Percentiles rank a stretch among this genome's conserved stretches.
These are phyloP conservation scores for Pyxicephalus adspersus DNA, from an alignment of 2,113 vertebrate species.

Conservation along the genomic window DNA sequence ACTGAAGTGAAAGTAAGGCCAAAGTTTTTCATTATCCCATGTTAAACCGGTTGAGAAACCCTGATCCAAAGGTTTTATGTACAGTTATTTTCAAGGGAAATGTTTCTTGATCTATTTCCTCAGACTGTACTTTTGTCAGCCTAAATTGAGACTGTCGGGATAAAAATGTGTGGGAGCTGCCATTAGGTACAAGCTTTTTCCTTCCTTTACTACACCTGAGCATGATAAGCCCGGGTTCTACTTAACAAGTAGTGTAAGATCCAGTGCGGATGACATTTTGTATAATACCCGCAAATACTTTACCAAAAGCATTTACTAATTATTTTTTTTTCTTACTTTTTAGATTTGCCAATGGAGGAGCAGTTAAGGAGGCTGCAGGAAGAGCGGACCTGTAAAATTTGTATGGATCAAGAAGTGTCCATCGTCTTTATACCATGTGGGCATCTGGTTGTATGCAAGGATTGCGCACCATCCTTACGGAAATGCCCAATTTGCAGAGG, in stretches of 20 bases:
- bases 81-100: too few species aligned
- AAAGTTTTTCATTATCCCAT: too few species aligned
- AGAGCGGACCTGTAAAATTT: slow-evolving; percentile 85
- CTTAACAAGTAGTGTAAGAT: too few species aligned
- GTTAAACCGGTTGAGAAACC: too few species aligned
- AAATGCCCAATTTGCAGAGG: slow-evolving; percentile 85
- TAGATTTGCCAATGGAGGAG: slow-evolving; percentile 81
- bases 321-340: slow-evolving; percentile 30
- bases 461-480: slow-evolving; percentile 80
- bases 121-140: too few species aligned
- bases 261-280: too few species aligned
- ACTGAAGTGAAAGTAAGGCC: too few species aligned
- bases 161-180: not conserved
- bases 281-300: too few species aligned
- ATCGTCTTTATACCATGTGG: slow-evolving; percentile 86
- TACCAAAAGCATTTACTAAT: too few species aligned
- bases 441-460: slow-evolving; percentile 83
- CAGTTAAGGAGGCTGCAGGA: slow-evolving; percentile 81
- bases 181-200: not conserved
- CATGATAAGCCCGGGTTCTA: not conserved
- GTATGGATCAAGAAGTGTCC: slow-evolving; percentile 86
- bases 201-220: not conserved
- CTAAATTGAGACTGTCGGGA: too few species aligned
- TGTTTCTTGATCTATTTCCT: too few species aligned
- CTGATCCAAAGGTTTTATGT: too few species aligned